Base-by-base conservation (phyloP, 2,113 vertebrate genomes). In the Glaucomys volans region DNA sequence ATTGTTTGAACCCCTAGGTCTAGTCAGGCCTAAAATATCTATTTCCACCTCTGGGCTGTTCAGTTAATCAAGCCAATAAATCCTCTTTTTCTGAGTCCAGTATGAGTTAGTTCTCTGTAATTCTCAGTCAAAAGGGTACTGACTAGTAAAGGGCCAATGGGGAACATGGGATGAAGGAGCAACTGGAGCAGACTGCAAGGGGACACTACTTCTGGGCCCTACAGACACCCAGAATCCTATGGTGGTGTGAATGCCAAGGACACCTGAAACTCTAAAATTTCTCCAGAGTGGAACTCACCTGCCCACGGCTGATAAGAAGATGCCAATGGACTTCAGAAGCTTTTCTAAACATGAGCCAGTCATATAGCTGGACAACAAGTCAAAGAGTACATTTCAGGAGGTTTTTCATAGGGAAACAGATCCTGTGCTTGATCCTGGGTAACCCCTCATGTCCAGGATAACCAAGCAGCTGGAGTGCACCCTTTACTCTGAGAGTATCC, bases 241-340 rank as follows among this genome's bases (percentile, higher is more conserved):
- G 22, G 22, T 69, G 66, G 14, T 47, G 20, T 26, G 74, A 75
- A 77, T 64, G 54, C 50, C 89, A 94, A 87, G 66, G 69, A 35
- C 50, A 50, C 50, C 47, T 7, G 71, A 92, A n/a, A 80, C n/a
- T 71, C 54, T 64, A 76, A 74, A 59, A 59, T 74, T 35, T 62
- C 32, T 84, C 81, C 52, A 77, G 87, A 79, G 30, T 4, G 50
- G 62, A 64, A 98, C 99, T 99, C 26, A 99, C 99, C 98, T 98
- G 96, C 98, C 98, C 87, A 99, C 98, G 57, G 99, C 98, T 57
- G 99, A 99, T 6, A 99, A 96, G 83, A 99, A 99, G 90, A 99
- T 97, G 8, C 98, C 97, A 40, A 99, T 96, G 57, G 99, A 98
- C 97, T 92, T 98, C 26, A 99, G 98, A 87, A 99, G 98, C 89